Percentiles rank a stretch among this genome's conserved stretches.
These are phyloP conservation scores for Caranx melampygus DNA, from an alignment of 2,113 vertebrate species.

Conservation along the genomic window DNA sequence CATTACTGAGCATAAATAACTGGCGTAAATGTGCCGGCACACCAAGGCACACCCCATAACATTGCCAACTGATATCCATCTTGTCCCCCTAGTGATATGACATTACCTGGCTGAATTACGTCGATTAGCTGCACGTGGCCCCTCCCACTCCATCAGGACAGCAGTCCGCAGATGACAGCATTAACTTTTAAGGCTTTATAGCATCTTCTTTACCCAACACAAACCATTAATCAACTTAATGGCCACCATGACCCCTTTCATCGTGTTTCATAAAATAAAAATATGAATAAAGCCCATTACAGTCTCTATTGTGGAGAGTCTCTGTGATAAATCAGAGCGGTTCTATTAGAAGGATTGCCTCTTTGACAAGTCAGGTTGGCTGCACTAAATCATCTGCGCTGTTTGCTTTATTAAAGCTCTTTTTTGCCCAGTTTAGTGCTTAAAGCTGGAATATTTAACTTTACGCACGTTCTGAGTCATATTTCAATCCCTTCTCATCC, in stretches of 20 bases:
- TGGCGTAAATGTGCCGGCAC: constrained; percentile 81
- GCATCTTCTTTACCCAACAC: constrained; percentile 86
- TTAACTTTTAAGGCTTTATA: constrained; percentile 85
- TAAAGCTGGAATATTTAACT: constrained; percentile 43
- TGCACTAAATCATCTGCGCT: constrained; percentile 66
- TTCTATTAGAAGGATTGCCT: constrained; percentile 81
- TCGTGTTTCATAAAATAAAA: constrained; percentile 87
- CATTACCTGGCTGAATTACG: constrained; percentile 85
- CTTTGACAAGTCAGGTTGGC: constrained; percentile 66
- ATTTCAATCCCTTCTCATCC: constrained; percentile 18
- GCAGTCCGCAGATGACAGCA: constrained; percentile 79
- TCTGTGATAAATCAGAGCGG: constrained; percentile 74
- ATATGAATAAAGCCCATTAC: constrained; percentile 85
- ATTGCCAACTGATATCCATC: constrained; percentile 84
- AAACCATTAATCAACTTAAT: constrained; percentile 84
- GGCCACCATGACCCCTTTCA: constrained; percentile 85
- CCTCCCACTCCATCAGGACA: constrained; percentile 80
- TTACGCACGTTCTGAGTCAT: constrained; percentile 29
- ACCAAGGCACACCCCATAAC: constrained; percentile 77
- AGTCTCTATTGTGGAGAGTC: constrained; percentile 81
- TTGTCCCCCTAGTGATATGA: constrained; percentile 78
- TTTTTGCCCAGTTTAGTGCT: constrained; percentile 46
- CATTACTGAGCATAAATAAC: constrained; percentile 87
- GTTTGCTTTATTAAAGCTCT: constrained; percentile 70
- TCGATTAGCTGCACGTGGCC: constrained; percentile 77